Conservation (phyloP, 2,113 vertebrate genomes). For the Corythornis cristatus region DNA sequence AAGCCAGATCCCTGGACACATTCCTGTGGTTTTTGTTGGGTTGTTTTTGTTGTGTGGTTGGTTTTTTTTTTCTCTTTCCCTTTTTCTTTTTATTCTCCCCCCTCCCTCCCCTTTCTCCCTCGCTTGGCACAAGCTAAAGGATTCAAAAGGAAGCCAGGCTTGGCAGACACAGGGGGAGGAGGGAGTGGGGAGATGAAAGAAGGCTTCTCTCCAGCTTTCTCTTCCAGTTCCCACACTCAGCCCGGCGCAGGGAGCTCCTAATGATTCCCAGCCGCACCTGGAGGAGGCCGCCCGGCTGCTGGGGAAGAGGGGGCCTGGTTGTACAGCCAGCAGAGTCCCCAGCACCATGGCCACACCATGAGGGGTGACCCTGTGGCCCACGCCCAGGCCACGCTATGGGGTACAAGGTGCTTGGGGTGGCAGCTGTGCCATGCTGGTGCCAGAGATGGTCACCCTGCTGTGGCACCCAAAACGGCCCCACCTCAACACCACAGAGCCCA, state of each 20-base stretch:
- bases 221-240: constrained; percentile 71
- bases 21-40: constrained; percentile 36
- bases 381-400: neutral
- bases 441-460: neutral
- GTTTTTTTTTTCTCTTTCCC: neutral
- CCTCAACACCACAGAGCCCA: neutral
- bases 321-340: neutral
- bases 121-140: constrained; percentile 59
- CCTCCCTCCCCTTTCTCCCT: neutral
- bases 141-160: constrained; percentile 67
- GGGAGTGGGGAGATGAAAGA: constrained; percentile 67
- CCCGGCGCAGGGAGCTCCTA: neutral
- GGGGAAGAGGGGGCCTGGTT: neutral
- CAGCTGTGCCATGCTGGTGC: too few species aligned
- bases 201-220: constrained; percentile 63
- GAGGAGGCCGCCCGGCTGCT: neutral
- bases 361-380: neutral
- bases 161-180: constrained; percentile 53
- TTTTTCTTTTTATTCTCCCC: neutral
- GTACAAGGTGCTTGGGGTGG: neutral
- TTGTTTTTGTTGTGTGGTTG: neutral
- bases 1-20: constrained; percentile 66
- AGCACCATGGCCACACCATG: fast-evolving
- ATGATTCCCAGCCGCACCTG: constrained; percentile 70
- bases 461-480: too few species aligned